Base-by-base conservation (phyloP, 2,797 vertebrate species). In the Myotis findleyi region DNA sequence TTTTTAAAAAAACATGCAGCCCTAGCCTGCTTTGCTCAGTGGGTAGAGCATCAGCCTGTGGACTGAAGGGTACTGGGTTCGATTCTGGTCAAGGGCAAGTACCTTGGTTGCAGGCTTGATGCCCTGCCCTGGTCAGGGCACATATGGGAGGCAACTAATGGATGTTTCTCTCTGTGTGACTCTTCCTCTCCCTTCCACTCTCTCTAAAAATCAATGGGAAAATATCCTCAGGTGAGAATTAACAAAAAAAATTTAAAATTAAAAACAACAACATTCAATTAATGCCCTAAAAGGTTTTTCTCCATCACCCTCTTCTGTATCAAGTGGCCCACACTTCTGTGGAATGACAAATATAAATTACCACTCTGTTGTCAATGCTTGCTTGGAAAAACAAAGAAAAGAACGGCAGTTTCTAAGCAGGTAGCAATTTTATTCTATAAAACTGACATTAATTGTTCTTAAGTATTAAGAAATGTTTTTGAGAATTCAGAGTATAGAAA, bases 271-370 rank as follows among this genome's bases (percentile, higher is more conserved):
- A 47, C 14, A 49, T 49, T 73, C 17, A 41, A 88, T 73, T 86
- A 88, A 81, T 51, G 25, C 7, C 68, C 53, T 89, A 59, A 73
- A 71, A 13, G 51, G 47, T 5, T 44, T 92, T 84, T 81, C 33
- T 53, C 30, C 41, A 86, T n/a, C n/a, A 93, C 1, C 3, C 27
- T 87, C 21, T 51, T 80, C 82, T 33, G 4, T 57, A 92, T 51
- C 72, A 93, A 95, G 92, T 96, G 62, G 2, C 51, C 1, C 38
- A 17, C 1, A 86, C 6, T 92, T 87, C 57, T 92, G 73, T 94
- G 93, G 77, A 97, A 94, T 66, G 90, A 87, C 79, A 84, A 89
- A 77, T 93, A 73, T 82, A 89, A 97, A 97, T 91, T 97, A 97
- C 47, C 53, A 64, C 66, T 90, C 94, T 94, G 16, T 44, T 4